Evolutionary conservation across 1,140 invertebrate genomes (phyloP), one percentile per base, ranked within the genome.

Genomic region (Thaumetopoea pityocampa): DNA sequence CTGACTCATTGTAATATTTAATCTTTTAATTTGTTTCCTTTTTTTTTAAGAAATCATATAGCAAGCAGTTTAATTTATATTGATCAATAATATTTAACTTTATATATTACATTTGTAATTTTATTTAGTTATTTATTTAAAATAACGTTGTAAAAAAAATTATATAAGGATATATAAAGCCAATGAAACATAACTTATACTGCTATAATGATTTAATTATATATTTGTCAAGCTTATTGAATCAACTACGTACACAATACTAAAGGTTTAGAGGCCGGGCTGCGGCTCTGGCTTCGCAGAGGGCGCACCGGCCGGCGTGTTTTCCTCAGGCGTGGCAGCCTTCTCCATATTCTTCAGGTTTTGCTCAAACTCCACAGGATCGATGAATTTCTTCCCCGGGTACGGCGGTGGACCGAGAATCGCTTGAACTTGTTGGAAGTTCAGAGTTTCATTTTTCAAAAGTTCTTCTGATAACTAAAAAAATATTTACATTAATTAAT

Each of bases 371-470:
- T 96, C 93, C 0, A 92, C 88, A 1, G 90, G 89, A 40, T 94
- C 93, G 9, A 94, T 87, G 9, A 89, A 86, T 68, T 96, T 97
- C 41, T 92, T 91, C 5, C 87, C 79, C 0, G 92, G 92, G 78
- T 90, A 90, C 0, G 94, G 92, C 4, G 97, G 96, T 4, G 96
- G 94, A 0, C 98, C 98, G 43, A 99, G 92, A 3, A 99, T 85
- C 6, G 85, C 80, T 70, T 95, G 92, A 4, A 99, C 92, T 54
- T 99, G 94, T 38, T 95, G 91, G 67, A 97, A 98, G 52, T 92
- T 95, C 1, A 99, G 78, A 0, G 96, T 96, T 88, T 99, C 98
- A 67, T 92, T 94, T 55, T 93, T 89, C 11, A 99, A 55, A 6
- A 99, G 85, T 9, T 89, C 90, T 79, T 95, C 90, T 0, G 97